phyloP scores from a whole-genome alignment of 2,113 vertebrate genomes.

The Motacilla tschutschensis region DNA sequence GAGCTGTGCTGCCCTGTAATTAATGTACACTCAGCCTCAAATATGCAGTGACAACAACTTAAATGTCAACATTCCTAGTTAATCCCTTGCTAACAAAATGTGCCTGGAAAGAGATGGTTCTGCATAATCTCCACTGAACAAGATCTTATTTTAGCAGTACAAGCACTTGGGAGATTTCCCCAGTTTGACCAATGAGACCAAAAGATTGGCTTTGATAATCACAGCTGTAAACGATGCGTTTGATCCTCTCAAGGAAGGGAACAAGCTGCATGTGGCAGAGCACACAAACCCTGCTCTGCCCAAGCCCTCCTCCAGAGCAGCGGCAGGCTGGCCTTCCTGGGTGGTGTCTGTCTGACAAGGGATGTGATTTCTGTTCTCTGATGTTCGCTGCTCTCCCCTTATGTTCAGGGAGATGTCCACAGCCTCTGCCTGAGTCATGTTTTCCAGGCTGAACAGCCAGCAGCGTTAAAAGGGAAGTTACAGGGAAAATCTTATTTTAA shows the following conservation, averaged over 20 bases:
- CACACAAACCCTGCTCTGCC: not conserved
- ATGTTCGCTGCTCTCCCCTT: not conserved
- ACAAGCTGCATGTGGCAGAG: not conserved
- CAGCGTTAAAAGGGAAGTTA: not conserved
- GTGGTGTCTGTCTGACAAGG: not conserved
- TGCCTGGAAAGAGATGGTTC: conserved; percentile 36
- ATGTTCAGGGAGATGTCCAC: not conserved
- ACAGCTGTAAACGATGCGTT: not conserved
- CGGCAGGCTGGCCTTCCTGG: conserved; percentile 13
- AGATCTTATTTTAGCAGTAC: conserved; percentile 44
- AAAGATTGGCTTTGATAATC: conserved; percentile 45
- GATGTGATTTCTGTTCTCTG: conserved; percentile 21
- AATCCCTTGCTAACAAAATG: conserved; percentile 54
- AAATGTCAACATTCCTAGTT: conserved; percentile 58
- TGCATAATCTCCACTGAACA: conserved; percentile 26
- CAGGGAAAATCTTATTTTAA: not conserved
- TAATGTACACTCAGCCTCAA: conserved; percentile 35
- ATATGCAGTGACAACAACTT: conserved; percentile 45
- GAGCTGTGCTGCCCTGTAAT: conserved; percentile 21
- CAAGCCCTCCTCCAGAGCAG: conserved; percentile 2
- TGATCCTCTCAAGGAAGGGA: conserved; percentile 16
- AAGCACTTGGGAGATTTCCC: conserved; percentile 15
- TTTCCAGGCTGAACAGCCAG: not conserved
- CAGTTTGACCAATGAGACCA: not conserved
- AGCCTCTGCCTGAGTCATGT: not conserved